Conservation (phyloP, 2,888 invertebrate genomes). For the Baronia brevicornis region DNA sequence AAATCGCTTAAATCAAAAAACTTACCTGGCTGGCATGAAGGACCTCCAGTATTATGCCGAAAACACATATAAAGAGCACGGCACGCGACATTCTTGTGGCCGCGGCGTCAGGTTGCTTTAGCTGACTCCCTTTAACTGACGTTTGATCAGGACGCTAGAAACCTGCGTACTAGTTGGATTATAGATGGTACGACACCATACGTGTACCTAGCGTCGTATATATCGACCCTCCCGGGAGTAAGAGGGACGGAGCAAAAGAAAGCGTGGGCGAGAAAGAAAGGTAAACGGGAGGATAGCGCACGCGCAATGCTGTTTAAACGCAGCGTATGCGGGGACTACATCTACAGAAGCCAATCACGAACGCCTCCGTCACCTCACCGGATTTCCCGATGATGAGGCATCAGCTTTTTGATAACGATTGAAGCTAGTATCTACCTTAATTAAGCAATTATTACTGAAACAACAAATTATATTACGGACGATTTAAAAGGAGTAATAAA, state of each 20-base stretch:
- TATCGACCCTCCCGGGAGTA: conserved; percentile 68
- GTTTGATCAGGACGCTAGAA: conserved; percentile 58
- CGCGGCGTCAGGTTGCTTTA: conserved; percentile 50
- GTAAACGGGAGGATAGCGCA: conserved; percentile 55
- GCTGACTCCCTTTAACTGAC: conserved; percentile 49
- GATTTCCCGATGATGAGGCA: conserved; percentile 68
- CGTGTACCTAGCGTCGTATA: conserved; percentile 70
- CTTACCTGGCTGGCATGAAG: conserved; percentile 75
- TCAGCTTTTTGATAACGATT: conserved; percentile 42
- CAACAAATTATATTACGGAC: not conserved
- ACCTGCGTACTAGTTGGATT: conserved; percentile 69
- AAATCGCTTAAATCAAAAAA: conserved; percentile 22
- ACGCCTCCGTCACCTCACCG: conserved; percentile 65
- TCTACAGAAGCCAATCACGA: conserved; percentile 54
- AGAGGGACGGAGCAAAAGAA: conserved; percentile 34
- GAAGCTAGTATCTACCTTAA: conserved; percentile 13
- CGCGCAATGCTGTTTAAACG: conserved; percentile 58
- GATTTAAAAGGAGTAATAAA: too few relatives aligned
- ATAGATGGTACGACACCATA: conserved; percentile 57
- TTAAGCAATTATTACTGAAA: not conserved
- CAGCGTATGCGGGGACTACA: conserved; percentile 34
- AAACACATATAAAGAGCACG: conserved; percentile 77
- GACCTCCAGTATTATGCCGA: conserved; percentile 76
- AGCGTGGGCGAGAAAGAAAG: conserved; percentile 35
- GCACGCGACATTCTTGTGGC: conserved; percentile 77